Evolutionary conservation across 1,140 invertebrate genomes (phyloP).

Genomic region (Bemisia tabaci): DNA sequence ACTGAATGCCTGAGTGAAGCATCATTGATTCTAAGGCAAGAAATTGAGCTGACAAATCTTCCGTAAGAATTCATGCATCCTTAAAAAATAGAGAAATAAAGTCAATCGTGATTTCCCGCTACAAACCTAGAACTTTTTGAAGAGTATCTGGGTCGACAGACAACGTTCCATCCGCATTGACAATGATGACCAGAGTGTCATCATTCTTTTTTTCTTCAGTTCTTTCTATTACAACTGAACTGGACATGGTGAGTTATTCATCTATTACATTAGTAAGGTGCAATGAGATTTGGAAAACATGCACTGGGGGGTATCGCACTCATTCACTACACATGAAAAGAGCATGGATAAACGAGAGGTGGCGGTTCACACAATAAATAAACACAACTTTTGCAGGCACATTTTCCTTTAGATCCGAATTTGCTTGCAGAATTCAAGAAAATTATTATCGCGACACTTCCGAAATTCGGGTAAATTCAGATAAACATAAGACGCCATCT

Average conservation of each 20-base stretch:
- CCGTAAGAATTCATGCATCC: too few relatives aligned
- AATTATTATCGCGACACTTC: neutral
- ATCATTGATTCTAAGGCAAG: too few relatives aligned
- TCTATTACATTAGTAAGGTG: neutral
- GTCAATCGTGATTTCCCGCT: too few relatives aligned
- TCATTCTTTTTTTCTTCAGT: constrained; percentile 66
- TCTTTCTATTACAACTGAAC: constrained; percentile 69
- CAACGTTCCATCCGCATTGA: constrained; percentile 31
- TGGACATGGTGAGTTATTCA: constrained; percentile 49
- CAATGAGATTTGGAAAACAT: neutral
- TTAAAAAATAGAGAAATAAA: too few relatives aligned
- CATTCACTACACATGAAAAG: neutral
- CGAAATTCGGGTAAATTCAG: neutral
- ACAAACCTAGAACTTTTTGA: constrained; percentile 29
- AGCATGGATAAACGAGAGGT: neutral
- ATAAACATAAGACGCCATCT: neutral
- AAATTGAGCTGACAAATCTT: too few relatives aligned
- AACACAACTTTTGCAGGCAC: neutral
- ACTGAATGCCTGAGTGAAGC: too few relatives aligned
- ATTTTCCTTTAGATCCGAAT: too few relatives aligned
- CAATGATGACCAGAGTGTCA: constrained; percentile 36
- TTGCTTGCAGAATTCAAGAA: neutral
- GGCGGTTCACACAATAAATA: neutral
- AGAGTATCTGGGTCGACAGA: constrained; percentile 30
- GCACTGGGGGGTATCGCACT: neutral